phyloP scores from a whole-genome alignment of 2,797 vertebrate species.

The Molothrus ater region DNA sequence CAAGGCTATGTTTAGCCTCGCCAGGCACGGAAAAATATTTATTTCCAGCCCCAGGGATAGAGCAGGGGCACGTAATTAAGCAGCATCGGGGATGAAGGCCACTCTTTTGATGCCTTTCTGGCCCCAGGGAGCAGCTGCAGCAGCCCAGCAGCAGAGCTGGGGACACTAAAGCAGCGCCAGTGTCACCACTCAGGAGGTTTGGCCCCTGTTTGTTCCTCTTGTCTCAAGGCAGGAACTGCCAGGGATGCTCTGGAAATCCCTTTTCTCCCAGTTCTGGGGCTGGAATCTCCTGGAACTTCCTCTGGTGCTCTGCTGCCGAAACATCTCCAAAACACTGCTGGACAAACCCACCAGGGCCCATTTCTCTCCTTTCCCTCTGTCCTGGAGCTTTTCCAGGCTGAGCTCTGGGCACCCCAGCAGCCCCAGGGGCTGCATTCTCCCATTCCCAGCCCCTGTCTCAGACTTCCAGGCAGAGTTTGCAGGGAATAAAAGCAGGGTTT shows the following conservation, averaged over 20 bases:
- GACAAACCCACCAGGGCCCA: background rate
- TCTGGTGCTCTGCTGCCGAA: background rate
- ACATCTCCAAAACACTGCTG: too few species aligned
- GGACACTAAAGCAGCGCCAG: background rate
- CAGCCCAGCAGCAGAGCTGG: background rate
- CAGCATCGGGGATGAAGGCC: background rate
- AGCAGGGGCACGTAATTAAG: slow-evolving; percentile 29
- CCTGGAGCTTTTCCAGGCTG: background rate
- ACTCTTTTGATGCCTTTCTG: background rate
- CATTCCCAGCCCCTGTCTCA: background rate
- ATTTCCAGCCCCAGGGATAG: slow-evolving; percentile 47
- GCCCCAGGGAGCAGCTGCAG: background rate
- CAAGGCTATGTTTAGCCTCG: slow-evolving; percentile 49
- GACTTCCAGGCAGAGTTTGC: background rate
- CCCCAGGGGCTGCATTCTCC: background rate
- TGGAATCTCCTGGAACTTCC: background rate
- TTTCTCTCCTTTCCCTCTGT: background rate
- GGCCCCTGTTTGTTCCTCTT: background rate
- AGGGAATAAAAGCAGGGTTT: background rate
- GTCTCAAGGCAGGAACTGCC: background rate
- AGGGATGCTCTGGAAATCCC: background rate
- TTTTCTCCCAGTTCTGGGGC: background rate
- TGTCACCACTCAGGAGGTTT: background rate
- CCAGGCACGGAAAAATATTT: slow-evolving; percentile 61
- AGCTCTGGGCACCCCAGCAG: too few species aligned